phyloP scores from a whole-genome alignment of 2,888 invertebrate species.

The Phortica okadai region DNA sequence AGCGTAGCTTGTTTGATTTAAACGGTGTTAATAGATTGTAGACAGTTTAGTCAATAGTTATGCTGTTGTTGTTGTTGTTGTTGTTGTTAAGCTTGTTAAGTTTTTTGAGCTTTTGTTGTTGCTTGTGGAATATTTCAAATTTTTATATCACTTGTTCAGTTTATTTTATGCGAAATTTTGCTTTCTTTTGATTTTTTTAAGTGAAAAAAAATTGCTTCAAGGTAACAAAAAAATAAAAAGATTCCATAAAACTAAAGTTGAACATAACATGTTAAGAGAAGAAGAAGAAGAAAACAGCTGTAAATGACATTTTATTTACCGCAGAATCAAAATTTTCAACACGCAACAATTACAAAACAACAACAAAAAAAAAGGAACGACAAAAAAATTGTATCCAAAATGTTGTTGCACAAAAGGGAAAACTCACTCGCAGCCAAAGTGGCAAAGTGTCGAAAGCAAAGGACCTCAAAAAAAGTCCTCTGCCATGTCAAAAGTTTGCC shows the following conservation, averaged over 20 bases:
- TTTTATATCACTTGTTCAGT: not conserved
- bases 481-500: not conserved
- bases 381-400: not conserved
- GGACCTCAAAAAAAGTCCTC: not conserved
- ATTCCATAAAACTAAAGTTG: not conserved
- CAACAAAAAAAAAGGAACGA: not conserved
- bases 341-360: constrained; percentile 54
- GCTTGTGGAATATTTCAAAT: not conserved
- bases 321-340: constrained; percentile 70
- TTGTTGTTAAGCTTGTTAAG: constrained; percentile 11
- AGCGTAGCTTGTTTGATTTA: constrained; percentile 13
- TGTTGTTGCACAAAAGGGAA: not conserved
- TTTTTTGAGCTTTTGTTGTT: not conserved
- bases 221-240: not conserved
- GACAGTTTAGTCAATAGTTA: constrained; percentile 6
- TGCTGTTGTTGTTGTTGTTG: constrained; percentile 9
- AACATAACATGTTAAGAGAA: not conserved
- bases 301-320: constrained; percentile 61
- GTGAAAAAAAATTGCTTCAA: not conserved
- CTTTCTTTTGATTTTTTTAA: not conserved
- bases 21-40: constrained; percentile 29
- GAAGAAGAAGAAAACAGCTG: constrained; percentile 60
- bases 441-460: not conserved
- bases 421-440: not conserved
- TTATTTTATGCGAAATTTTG: not conserved